These are phyloP conservation scores for Eurystomus gularis DNA, from an alignment of 2,113 vertebrate species.

Conservation along the genomic window DNA sequence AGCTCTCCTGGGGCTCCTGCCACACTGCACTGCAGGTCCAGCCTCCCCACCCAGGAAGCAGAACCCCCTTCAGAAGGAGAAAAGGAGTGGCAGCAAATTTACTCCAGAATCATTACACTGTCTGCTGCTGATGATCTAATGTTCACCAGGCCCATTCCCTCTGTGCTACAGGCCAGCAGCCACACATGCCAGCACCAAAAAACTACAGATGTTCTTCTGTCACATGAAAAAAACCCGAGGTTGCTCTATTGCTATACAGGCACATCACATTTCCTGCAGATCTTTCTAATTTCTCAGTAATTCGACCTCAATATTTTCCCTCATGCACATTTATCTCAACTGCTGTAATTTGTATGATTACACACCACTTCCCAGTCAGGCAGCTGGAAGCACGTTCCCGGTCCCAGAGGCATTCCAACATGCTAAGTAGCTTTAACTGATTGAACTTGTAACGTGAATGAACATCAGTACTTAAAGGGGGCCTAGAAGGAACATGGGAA, in stretches of 20 bases:
- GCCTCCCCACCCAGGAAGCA: not conserved
- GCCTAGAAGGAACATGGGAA: no score
- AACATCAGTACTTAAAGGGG: not conserved
- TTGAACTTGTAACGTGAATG: not conserved
- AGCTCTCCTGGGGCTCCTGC: not conserved
- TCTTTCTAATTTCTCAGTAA: not conserved
- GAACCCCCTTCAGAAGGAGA: not conserved
- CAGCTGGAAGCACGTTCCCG: not conserved
- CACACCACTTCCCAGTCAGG: not conserved
- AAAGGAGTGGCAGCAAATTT: not conserved
- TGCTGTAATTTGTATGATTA: not conserved
- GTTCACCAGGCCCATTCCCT: not conserved
- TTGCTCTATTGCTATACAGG: not conserved
- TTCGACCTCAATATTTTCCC: not conserved
- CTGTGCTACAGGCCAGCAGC: not conserved
- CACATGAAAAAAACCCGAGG: not conserved
- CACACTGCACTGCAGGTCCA: not conserved
- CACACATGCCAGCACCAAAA: not conserved
- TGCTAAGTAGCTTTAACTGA: not conserved
- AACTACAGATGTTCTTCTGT: not conserved
- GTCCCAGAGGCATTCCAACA: not conserved
- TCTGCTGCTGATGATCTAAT: not conserved
- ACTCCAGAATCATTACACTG: not conserved
- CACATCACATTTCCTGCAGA: not conserved
- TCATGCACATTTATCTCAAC: not conserved